Base-by-base conservation (phyloP, 2,888 invertebrate species). In the Autographa gamma region DNA sequence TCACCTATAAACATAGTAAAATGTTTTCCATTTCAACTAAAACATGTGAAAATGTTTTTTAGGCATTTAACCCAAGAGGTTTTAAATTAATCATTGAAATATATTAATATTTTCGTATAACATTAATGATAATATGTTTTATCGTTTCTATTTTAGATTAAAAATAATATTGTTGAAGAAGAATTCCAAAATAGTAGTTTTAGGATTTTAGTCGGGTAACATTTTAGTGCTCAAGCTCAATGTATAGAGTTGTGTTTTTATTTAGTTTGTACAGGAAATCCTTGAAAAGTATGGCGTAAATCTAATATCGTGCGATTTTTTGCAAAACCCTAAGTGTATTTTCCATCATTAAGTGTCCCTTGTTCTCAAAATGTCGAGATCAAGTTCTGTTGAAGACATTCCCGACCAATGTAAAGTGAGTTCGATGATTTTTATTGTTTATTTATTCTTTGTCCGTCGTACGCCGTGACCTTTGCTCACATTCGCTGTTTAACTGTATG, bases 321-420 rank as follows among this genome's bases (percentile, higher is more conserved):
- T 38, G 34, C 73, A 61, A 60, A 71, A 72, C 61, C 66, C 59
- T 7, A 63, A 70, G 72, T 62, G 59, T 63, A 66, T 54, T 74
- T 69, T 62, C 16, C 25, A 56, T 62, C 19, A 8, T 63, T 70
- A 54, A 56, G 75, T 65, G 61, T 69, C 31, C 32, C 68, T 61
- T 63, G 69, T 63, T 14, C 61, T 68, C 72, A 89, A 86, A 71
- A 95, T 95, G 95, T 95, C 95, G 72, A 69, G 66, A 71, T 91
- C 92, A 67, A 94, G 94, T 85, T 95, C 94, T 16, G 91, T 91
- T 18, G 95, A 95, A 84, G 95, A 95, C 83, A 90, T 94, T 76
- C 93, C 93, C 14, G 95, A 95, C 41, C 94, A 93, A 77, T 92
- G 91, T 81, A 93, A 90, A 88, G 94, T 94, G 81, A 88, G 90